Base-by-base conservation (phyloP, 2,888 invertebrate species). In the Pristionchus exspectatus region DNA sequence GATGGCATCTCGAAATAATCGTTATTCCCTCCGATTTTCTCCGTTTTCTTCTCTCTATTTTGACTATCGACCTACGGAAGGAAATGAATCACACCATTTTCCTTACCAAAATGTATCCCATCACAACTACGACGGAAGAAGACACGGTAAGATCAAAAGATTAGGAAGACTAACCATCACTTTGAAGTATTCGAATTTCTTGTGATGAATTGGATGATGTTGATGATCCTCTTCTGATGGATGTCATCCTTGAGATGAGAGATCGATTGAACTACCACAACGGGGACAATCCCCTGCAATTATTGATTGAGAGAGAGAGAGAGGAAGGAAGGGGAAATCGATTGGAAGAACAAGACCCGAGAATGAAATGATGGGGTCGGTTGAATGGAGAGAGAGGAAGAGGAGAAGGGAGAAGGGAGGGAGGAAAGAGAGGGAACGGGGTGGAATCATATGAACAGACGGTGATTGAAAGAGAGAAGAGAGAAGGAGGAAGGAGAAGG, bases 331-430 rank as follows among this genome's bases (percentile, higher is more conserved):
- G 21, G 38, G 84, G 59, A 56, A 18, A 56, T 44, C 27, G 30
- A 84, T 54, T n/a, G 54, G 56, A 81, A 27, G 27, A 59, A 54
- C 59, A 56, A 81, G 81, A 81, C 69, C 30, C 69, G 30, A 72
- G 69, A 72, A 72, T 72, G 69, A 72, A 77, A 77, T 77, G 38
- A 77, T 77, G 77, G 77, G 72, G 77, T 77, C 77, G 77, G 44
- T 44, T 77, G 77, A 44, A 77, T 77, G 77, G 77, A 77, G 77
- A 77, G 77, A 77, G 44, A 16, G 27, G 21, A 30, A 44, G 27
- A 12, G 77, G 24, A 24, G 16, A 21, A 38, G 44, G 30, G 38
- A 44, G 38, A 21, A 44, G 77, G 44, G 30, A 21, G 44, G 24
- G 18, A 30, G 7, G 69, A 63, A 9, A 24, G 63, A n/a, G 30